Conservation (phyloP, 1,140 invertebrate species). For the Andrena cerasifolii region DNA sequence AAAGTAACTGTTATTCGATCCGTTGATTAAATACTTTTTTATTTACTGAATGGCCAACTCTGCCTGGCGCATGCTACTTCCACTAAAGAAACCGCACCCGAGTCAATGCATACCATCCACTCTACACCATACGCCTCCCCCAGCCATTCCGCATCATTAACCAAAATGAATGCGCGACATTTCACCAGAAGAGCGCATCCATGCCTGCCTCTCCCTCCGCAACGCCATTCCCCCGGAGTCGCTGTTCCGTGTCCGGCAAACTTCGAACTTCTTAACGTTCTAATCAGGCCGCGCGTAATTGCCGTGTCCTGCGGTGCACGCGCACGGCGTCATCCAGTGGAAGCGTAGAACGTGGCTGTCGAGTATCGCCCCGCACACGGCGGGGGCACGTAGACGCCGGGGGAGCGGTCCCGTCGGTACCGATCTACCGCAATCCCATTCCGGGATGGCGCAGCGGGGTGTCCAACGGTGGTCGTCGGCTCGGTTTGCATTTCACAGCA, state of each 20-base stretch:
- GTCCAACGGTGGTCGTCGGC: slow-evolving; percentile 66
- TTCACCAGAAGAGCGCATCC: not conserved
- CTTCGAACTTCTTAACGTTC: slow-evolving; percentile 43
- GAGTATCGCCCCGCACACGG: slow-evolving; percentile 26
- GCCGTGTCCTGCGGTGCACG: slow-evolving; percentile 18
- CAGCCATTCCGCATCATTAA: too few species aligned
- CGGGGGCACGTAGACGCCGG: not conserved
- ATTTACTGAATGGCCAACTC: too few species aligned
- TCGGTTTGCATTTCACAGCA: slow-evolving; percentile 77
- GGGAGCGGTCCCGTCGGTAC: slow-evolving; percentile 24
- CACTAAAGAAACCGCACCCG: too few species aligned
- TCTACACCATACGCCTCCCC: too few species aligned
- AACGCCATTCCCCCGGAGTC: too few species aligned
- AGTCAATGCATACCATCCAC: too few species aligned
- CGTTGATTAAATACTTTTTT: too few species aligned
- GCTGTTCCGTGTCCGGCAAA: not conserved
- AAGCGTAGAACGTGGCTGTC: slow-evolving; percentile 21
- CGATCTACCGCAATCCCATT: slow-evolving; percentile 66
- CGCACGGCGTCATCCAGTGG: slow-evolving; percentile 11
- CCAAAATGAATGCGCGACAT: too few species aligned
- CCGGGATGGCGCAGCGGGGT: slow-evolving; percentile 54
- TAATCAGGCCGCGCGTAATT: slow-evolving; percentile 44
- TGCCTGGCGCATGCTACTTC: too few species aligned
- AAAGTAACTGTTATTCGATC: too few species aligned
- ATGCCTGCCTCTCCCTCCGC: not conserved